Base-by-base conservation (phyloP, 2,113 vertebrate genomes). In the Melospiza melodia region DNA sequence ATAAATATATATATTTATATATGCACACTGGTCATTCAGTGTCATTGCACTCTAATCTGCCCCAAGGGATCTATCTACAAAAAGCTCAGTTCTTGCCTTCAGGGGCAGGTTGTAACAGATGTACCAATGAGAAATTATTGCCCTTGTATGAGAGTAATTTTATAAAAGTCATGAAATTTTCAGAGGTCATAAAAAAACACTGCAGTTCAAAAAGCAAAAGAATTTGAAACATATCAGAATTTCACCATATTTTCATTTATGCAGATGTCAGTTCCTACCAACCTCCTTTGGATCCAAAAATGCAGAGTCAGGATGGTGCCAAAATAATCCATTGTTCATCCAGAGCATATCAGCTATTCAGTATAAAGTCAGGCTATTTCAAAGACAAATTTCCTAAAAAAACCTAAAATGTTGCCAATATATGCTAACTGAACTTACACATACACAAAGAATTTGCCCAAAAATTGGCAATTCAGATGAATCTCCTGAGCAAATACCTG, bases 391-490 rank as follows among this genome's bases (percentile, higher is more conserved):
- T 76, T 90, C 12, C 22, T 5, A 31, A 54, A 54, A 54, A 31
- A 19, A 11, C 28, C 79, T 44, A n/a, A 75, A 72, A 72, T 72
- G 1, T 22, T 74, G 37, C 15, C 4, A 46, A 4, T 11, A 23
- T 3, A n/a, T n/a, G 14, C 3, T 33, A 39, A 33, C 6, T 65
- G 27, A 55, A 72, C 80, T 72, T 72, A 76, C 10, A 57, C 9
- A 51, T 1, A 2, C 2, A 3, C 1, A 0, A 84, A 41, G 9
- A 69, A 55, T 72, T 82, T 87, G 2, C 10, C 21, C 4, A 27
- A 43, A 54, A 44, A 6, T 3, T 66, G 19, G 6, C 7, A 65
- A 61, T 61, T 80, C 28, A 35, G n/a, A 24, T 52, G 0, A 65
- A 41, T 31, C 1, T 35, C 19, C 33, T 65, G 16, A 73, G 27